phyloP scores from a whole-genome alignment of 2,888 invertebrate genomes.

The Nebria salina region DNA sequence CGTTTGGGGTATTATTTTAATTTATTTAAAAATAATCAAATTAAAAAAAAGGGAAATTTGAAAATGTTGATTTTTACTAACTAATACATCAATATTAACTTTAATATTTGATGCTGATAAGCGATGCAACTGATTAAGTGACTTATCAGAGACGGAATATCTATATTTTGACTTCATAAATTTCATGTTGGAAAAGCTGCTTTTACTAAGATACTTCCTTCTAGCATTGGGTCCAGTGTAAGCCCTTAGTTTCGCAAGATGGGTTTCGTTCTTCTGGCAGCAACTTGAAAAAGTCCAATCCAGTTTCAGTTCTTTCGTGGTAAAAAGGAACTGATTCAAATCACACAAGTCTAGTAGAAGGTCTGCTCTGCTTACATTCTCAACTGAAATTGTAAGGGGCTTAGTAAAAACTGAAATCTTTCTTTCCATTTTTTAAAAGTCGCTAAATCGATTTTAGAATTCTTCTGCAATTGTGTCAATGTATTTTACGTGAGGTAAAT shows the following conservation, averaged over 20 bases:
- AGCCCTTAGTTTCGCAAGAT: conserved; percentile 49
- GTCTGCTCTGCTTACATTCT: conserved; percentile 33
- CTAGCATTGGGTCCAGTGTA: conserved; percentile 47
- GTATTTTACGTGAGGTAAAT: conserved; percentile 42
- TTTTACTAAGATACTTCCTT: conserved; percentile 48
- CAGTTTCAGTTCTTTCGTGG: conserved; percentile 48
- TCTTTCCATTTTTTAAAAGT: conserved; percentile 32
- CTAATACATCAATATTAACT: conserved; percentile 20
- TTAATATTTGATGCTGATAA: conserved; percentile 38
- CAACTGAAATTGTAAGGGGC: conserved; percentile 34
- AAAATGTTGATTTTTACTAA: conserved; percentile 16
- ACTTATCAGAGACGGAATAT: conserved; percentile 15
- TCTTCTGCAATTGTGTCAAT: conserved; percentile 40
- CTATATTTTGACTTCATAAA: conserved; percentile 47
- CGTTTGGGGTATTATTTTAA: neutral
- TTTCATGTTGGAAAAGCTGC: conserved; percentile 47
- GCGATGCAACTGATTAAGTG: conserved; percentile 23
- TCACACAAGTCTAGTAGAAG: conserved; percentile 41
- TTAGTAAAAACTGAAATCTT: conserved; percentile 33
- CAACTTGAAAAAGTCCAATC: conserved; percentile 49
- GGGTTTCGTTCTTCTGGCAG: conserved; percentile 48
- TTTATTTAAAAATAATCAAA: conserved; percentile 26
- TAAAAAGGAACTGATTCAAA: conserved; percentile 46
- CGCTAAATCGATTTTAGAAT: conserved; percentile 41
- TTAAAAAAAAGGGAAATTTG: conserved; percentile 10